These are phyloP conservation scores for Erebia aethiops DNA, from an alignment of 2,888 invertebrate genomes.

Conservation along the genomic window DNA sequence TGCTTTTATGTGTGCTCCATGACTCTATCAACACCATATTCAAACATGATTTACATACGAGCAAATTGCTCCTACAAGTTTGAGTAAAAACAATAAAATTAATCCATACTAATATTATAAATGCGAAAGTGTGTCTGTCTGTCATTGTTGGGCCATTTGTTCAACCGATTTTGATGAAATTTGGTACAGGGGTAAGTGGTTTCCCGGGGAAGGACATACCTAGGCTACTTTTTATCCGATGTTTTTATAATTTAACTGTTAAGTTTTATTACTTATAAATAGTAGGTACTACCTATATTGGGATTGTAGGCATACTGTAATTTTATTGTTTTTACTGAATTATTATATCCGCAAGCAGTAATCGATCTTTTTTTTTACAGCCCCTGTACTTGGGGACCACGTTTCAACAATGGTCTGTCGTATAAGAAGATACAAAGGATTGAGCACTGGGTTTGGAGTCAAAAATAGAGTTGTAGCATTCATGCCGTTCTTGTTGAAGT, in stretches of 20 bases:
- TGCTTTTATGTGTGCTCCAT: background rate
- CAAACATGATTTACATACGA: conserved; percentile 6
- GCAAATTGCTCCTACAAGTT: background rate
- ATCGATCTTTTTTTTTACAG: conserved; percentile 39
- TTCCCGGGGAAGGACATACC: no score
- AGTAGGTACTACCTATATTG: background rate
- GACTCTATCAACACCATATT: background rate
- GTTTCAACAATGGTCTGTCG: conserved; percentile 66
- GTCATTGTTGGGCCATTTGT: no score
- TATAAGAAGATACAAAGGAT: conserved; percentile 86
- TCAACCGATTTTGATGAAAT: no score
- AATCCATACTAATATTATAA: no score
- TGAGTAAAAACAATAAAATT: no score
- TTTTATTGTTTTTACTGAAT: no score
- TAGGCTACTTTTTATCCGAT: no score
- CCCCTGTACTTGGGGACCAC: conserved; percentile 40
- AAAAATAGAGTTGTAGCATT: conserved; percentile 84
- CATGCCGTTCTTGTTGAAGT: conserved; percentile 88
- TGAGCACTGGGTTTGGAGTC: conserved; percentile 84
- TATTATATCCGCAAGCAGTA: background rate
- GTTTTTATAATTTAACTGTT: no score
- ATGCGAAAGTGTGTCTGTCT: no score
- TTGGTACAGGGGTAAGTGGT: no score
- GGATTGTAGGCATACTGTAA: no score
- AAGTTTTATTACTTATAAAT: no score